Conservation (phyloP, 2,797 vertebrate genomes). For the Siniperca obscura region DNA sequence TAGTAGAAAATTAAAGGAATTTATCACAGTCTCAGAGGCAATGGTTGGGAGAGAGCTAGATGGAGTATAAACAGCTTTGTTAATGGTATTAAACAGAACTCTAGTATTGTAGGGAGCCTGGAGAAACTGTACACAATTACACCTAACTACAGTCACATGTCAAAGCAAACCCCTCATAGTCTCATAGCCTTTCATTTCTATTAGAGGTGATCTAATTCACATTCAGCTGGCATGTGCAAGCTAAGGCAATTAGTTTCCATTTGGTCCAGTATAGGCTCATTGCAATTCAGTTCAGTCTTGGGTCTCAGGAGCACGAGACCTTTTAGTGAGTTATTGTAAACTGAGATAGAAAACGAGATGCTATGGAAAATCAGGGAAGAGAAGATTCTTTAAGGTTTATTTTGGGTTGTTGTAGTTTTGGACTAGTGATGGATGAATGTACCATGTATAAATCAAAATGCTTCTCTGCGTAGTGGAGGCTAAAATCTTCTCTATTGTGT, state of each 20-base stretch:
- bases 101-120: neutral
- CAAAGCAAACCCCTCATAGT: neutral
- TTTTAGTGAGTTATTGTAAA: slow-evolving; percentile 45
- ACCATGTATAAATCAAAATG: neutral
- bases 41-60: neutral
- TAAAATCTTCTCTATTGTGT: neutral
- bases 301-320: slow-evolving; percentile 46
- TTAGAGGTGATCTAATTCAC: slow-evolving; percentile 28
- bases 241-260: slow-evolving; percentile 50
- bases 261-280: slow-evolving; percentile 46
- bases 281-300: slow-evolving; percentile 60
- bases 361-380: neutral
- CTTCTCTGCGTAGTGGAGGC: fast-evolving
- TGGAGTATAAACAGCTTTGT: neutral
- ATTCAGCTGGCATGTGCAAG: slow-evolving; percentile 16
- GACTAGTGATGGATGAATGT: slow-evolving; percentile 3
- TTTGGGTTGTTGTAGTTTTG: slow-evolving; percentile 3
- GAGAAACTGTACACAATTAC: slow-evolving; percentile 7
- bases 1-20: slow-evolving; percentile 16
- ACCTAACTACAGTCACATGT: neutral
- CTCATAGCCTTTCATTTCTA: neutral
- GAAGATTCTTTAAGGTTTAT: neutral
- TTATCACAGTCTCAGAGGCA: neutral
- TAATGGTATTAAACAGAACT: slow-evolving; percentile 7
- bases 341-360: slow-evolving; percentile 21